A percentile compares a stretch with the other conserved stretches of the same genome.
phyloP scores from a whole-genome alignment of 2,797 vertebrate species.

The Channallabes apus region DNA sequence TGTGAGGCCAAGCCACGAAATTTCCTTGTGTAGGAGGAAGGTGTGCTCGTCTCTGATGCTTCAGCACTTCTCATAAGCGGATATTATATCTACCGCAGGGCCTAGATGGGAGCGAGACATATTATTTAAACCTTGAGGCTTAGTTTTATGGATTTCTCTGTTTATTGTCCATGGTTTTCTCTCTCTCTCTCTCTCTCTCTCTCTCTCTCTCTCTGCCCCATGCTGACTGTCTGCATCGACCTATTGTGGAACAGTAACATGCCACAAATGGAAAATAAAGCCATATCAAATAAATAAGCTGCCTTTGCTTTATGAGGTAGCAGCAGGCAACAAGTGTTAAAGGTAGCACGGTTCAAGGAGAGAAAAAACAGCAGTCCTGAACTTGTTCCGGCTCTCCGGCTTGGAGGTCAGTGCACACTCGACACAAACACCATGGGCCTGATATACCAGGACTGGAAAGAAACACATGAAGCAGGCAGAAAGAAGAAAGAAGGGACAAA shows the following conservation, averaged over 20 bases:
- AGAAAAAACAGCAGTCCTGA: constrained; percentile 30
- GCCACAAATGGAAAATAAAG: constrained; percentile 55
- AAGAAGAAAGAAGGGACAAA: constrained; percentile 18
- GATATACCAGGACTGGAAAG: constrained; percentile 41
- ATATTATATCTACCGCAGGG: constrained; percentile 37
- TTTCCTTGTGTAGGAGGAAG: background rate
- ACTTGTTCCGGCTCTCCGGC: constrained; percentile 51
- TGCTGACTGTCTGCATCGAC: constrained; percentile 50
- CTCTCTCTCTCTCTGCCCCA: background rate
- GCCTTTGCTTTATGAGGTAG: constrained; percentile 48
- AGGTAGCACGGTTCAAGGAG: constrained; percentile 50
- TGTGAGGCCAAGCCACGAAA: constrained; percentile 15
- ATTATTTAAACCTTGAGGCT: constrained; percentile 46
- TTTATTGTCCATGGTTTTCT: constrained; percentile 36
- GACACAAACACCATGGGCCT: constrained; percentile 43
- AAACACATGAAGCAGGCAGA: constrained; percentile 28
- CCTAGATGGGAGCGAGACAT: constrained; percentile 22
- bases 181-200: constrained; percentile 16
- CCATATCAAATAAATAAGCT: constrained; percentile 39
- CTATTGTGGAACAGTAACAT: constrained; percentile 46
- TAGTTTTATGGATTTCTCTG: constrained; percentile 44
- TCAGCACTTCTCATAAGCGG: constrained; percentile 27
- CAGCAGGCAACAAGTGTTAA: constrained; percentile 56
- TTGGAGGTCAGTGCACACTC: constrained; percentile 44
- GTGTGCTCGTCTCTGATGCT: constrained; percentile 30